These are phyloP conservation scores for Cherax destructor DNA, from an alignment of 1,140 invertebrate species.

Conservation along the genomic window DNA sequence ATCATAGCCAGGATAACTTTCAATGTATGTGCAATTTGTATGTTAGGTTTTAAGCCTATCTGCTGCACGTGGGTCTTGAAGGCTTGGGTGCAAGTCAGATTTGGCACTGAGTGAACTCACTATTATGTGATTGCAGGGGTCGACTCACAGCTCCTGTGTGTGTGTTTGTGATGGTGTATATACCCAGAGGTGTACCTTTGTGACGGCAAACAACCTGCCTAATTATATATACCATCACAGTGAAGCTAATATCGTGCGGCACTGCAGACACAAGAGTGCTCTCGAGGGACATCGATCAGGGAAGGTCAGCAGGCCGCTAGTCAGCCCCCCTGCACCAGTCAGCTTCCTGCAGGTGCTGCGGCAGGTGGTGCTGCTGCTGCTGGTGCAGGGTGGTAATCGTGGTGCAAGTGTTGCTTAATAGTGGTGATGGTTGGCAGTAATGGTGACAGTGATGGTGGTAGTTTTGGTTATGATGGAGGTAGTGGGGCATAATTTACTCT, in stretches of 20 bases:
- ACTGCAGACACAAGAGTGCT: neutral
- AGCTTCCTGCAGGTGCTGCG: neutral
- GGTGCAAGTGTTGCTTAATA: neutral
- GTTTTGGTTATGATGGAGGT: neutral
- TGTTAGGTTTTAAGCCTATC: no score
- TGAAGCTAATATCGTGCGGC: neutral
- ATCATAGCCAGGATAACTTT: no score
- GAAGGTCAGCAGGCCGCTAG: neutral
- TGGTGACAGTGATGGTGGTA: neutral
- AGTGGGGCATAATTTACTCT: neutral
- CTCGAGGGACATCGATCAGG: neutral
- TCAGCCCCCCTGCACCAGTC: neutral
- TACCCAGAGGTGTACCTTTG: no score
- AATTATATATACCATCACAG: neutral
- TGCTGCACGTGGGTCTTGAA: no score
- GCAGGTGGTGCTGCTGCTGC: neutral
- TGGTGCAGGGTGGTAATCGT: neutral
- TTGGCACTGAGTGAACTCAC: no score
- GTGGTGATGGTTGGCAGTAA: neutral
- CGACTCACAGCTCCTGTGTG: no score
- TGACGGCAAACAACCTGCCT: neutral
- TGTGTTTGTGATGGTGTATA: no score
- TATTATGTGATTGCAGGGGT: no score
- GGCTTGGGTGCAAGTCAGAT: no score
- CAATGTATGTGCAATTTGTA: no score